Conservation (phyloP, 2,888 invertebrate species). For the Coecobrya sp. region DNA sequence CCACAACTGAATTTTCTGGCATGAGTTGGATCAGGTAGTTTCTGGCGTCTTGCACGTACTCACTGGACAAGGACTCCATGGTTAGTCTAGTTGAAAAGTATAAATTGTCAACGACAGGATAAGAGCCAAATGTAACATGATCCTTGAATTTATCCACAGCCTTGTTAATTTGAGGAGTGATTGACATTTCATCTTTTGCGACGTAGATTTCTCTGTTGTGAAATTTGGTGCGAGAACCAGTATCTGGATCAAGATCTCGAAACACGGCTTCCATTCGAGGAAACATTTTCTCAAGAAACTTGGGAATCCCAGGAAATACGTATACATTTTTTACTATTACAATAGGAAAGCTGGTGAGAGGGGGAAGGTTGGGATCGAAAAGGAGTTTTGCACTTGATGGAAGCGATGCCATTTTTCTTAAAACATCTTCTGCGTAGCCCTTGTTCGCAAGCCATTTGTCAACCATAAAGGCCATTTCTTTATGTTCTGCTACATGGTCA, state of each 20-base stretch:
- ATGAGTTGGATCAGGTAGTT: slow-evolving; percentile 87
- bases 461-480: slow-evolving; percentile 88
- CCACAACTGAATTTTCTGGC: slow-evolving; percentile 88
- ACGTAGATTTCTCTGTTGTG: slow-evolving; percentile 87
- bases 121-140: slow-evolving; percentile 90
- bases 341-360: slow-evolving; percentile 88
- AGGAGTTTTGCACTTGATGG: slow-evolving; percentile 88
- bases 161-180: slow-evolving; percentile 88
- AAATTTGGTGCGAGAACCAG: slow-evolving; percentile 85
- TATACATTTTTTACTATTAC: slow-evolving; percentile 90
- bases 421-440: slow-evolving; percentile 86
- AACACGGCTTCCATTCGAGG: slow-evolving; percentile 75
- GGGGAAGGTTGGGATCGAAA: slow-evolving; percentile 88
- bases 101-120: slow-evolving; percentile 89
- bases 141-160: slow-evolving; percentile 88
- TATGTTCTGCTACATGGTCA: slow-evolving; percentile 88
- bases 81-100: slow-evolving; percentile 89
- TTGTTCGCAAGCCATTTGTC: slow-evolving; percentile 87
- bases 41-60: slow-evolving; percentile 87
- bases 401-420: slow-evolving; percentile 87
- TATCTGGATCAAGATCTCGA: neutral
- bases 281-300: slow-evolving; percentile 88
- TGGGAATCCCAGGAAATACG: slow-evolving; percentile 92
- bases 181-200: slow-evolving; percentile 87
- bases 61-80: slow-evolving; percentile 88